Evolutionary conservation across 2,888 invertebrate genomes (phyloP), one percentile per base, ranked within the genome.

Genomic region (Tetheella fluctuosa): DNA sequence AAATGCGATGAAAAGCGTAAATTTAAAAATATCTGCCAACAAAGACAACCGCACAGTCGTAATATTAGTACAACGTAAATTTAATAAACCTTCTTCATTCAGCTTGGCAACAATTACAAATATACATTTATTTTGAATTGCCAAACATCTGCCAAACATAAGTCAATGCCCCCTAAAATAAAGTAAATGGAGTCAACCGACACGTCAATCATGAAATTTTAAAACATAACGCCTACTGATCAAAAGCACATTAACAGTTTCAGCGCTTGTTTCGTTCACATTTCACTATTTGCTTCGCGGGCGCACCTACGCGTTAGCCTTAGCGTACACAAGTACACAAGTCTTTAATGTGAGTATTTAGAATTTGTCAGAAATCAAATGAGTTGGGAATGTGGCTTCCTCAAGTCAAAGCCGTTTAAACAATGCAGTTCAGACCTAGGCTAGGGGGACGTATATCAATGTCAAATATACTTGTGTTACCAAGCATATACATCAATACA

Each of bases 221-320:
- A 60, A 65, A 69, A 60, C 61, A 61, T 57, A 55, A 71, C 80
- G 73, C 79, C 80, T 70, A 80, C 79, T 76, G 75, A 80, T 79
- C 77, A 73, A 75, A 74, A 78, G 65, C 64, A 75, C 73, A 75
- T 77, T 74, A 74, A 73, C 70, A 67, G 68, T 71, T 71, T 69
- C 67, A 74, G 68, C 62, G 48, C 13, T 42, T 55, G 64, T 68
- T 68, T 67, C 67, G 71, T 67, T 73, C 73, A 73, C 73, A 77
- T 76, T 77, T 77, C 71, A 62, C 69, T 66, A 59, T 63, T 71
- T 68, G 67, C 73, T 73, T 75, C 71, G 75, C 72, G 69, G 70
- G 74, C 81, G 80, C 82, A 73, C 78, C 81, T 80, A 82, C 83
- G 81, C 77, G 55, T 64, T 59, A 70, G 55, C 54, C 58, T 37